Evolutionary conservation across 2,797 vertebrate genomes (phyloP).

Genomic region (Hafferia zeledoni): DNA sequence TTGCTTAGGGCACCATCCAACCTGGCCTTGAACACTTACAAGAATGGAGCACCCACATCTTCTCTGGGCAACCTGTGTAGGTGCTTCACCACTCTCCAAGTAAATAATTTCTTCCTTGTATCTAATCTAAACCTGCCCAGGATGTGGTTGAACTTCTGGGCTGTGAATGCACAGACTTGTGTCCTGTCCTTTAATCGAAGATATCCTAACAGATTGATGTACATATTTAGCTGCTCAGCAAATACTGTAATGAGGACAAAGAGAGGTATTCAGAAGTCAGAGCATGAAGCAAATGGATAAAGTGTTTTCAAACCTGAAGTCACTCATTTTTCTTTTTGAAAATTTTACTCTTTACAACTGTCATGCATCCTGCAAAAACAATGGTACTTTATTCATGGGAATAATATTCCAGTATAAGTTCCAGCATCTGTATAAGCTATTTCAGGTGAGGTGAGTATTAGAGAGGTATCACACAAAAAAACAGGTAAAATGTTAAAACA

Average conservation of each 20-base stretch:
- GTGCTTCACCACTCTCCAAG: neutral
- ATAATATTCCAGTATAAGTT: neutral
- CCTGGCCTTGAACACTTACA: neutral
- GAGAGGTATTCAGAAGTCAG: neutral
- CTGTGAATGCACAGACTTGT: accelerated
- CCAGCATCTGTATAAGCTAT: neutral
- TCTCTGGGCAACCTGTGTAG: neutral
- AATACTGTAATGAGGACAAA: neutral
- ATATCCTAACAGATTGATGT: neutral
- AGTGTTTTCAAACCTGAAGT: neutral
- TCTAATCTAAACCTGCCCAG: neutral
- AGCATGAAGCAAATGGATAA: neutral
- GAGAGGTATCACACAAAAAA: neutral
- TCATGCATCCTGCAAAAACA: neutral
- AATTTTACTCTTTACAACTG: neutral
- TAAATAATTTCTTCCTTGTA: neutral
- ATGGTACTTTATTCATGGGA: neutral
- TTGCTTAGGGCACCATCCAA: neutral
- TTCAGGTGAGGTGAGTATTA: neutral
- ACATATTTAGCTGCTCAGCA: neutral
- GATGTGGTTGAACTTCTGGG: neutral
- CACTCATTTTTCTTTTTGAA: neutral
- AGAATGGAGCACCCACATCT: neutral
- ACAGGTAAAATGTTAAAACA: neutral
- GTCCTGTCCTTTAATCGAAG: neutral